Percentiles rank a stretch among this genome's conserved stretches.
Conservation (phyloP, 2,797 vertebrate genomes). For the Spinus pinus region DNA sequence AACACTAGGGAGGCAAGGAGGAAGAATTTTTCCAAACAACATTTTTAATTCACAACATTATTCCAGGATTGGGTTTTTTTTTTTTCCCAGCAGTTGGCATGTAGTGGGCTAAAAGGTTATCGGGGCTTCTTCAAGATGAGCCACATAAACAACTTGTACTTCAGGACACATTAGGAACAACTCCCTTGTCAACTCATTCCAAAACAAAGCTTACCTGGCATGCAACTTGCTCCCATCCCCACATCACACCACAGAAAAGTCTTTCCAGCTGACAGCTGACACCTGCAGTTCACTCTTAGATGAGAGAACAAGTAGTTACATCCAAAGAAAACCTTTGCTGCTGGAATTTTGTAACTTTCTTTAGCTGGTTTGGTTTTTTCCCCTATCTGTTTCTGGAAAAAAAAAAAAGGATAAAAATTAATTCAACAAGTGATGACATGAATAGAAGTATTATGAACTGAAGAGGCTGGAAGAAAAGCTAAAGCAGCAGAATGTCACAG, state of each 20-base stretch:
- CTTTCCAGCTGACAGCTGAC: not conserved
- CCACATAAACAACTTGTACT: not conserved
- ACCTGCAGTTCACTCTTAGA: not conserved
- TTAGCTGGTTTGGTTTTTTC: not conserved
- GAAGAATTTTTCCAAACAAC: not conserved
- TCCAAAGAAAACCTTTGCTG: not conserved
- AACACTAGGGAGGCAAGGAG: not conserved
- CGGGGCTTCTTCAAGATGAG: not conserved
- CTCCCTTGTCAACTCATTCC: not conserved
- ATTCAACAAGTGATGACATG: not conserved
- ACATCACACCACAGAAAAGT: not conserved
- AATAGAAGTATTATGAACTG: not conserved
- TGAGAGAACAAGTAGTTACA: not conserved
- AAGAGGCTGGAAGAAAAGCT: not conserved
- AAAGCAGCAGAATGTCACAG: not conserved
- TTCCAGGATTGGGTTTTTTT: not conserved
- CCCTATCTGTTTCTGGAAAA: not conserved
- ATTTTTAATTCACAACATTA: not conserved
- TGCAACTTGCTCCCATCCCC: not conserved
- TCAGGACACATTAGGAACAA: not conserved
- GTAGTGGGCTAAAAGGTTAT: not conserved
- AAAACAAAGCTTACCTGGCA: not conserved
- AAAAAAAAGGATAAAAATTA: not conserved
- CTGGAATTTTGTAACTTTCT: not conserved
- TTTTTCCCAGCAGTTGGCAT: not conserved